Conservation (phyloP, 2,113 vertebrate species). For the Campylorhamphus procurvoides region DNA sequence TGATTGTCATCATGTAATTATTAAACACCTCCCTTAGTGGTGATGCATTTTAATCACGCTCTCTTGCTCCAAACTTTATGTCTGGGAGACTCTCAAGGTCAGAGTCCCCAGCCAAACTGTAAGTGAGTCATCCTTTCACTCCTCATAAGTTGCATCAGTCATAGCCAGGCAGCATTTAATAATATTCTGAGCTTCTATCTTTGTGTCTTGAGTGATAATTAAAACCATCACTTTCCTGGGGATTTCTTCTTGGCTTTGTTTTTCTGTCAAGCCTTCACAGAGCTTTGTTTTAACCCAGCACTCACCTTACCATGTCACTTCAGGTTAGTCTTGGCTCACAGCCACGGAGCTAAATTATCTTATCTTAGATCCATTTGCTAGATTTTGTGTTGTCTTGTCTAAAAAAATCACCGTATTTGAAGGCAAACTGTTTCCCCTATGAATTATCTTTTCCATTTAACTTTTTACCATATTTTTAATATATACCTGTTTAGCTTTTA, state of each 20-base stretch:
- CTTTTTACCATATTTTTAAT: not conserved
- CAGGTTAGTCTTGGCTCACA: not conserved
- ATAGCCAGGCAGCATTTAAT: not conserved
- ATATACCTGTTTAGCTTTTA: not conserved
- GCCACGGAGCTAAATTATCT: not conserved
- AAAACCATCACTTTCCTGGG: not conserved
- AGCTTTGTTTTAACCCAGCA: not conserved
- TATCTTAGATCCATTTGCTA: not conserved
- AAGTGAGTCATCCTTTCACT: not conserved
- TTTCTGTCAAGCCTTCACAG: not conserved
- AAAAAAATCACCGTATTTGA: not conserved
- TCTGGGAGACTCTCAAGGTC: not conserved
- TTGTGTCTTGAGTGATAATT: not conserved
- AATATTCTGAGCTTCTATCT: not conserved
- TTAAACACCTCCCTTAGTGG: not conserved
- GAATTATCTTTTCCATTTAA: not conserved
- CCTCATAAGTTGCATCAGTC: fast-evolving
- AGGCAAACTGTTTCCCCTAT: not conserved
- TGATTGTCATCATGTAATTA: not conserved
- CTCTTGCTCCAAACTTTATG: fast-evolving
- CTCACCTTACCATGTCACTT: fast-evolving
- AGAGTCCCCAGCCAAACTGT: not conserved
- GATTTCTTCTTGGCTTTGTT: not conserved
- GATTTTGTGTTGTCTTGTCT: not conserved
- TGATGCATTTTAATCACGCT: not conserved